Base-by-base conservation (phyloP, 2,888 invertebrate species). In the Lasioglossum oenotherae region DNA sequence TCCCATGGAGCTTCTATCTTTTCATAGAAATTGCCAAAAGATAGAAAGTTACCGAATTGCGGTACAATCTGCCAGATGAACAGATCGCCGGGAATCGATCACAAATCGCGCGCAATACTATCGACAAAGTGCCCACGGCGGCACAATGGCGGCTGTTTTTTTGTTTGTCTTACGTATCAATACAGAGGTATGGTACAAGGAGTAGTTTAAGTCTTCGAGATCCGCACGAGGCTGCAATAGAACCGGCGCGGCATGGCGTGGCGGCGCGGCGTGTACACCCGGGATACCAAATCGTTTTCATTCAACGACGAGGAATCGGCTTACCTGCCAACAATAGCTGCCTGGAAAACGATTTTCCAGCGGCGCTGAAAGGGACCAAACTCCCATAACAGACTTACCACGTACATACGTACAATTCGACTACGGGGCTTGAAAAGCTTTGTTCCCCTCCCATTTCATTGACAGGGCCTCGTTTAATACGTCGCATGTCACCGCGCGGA, bases 221-320 rank as follows among this genome's bases (percentile, higher is more conserved):
- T 87, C 72, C 74, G 71, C n/a, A 38, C 74, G 79, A 74, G 79
- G 81, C 80, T 60, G 80, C 86, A 78, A 89, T 89, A 41, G 83
- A 83, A 64, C 81, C 74, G 80, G 79, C 46, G 16, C 1, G 46
- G 46, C 4, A 16, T 16, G 46, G 46, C 46, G 14, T 16, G 16
- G 46, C 46, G 12, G 44, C 44, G 44, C 44, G 46, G 46, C 83
- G 85, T 80, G 87, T 87, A 90, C 90, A 88, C 80, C 84, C 87
- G 12, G 73, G 85, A 87, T 83, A 89, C 87, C 85, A 89, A 89
- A 91, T 91, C 91, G 92, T 91, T 92, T 90, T 87, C 82, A 92
- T 92, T 91, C 87, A 87, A 81, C 89, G 81, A 86, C 85, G 84
- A 88, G 88, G 85, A 91, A 91, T 91, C 91, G 92, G 92, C 91